A percentile compares a stretch with the other conserved stretches of the same genome.
Evolutionary conservation across 2,888 invertebrate genomes (phyloP).

Genomic region (Aromia moschata): DNA sequence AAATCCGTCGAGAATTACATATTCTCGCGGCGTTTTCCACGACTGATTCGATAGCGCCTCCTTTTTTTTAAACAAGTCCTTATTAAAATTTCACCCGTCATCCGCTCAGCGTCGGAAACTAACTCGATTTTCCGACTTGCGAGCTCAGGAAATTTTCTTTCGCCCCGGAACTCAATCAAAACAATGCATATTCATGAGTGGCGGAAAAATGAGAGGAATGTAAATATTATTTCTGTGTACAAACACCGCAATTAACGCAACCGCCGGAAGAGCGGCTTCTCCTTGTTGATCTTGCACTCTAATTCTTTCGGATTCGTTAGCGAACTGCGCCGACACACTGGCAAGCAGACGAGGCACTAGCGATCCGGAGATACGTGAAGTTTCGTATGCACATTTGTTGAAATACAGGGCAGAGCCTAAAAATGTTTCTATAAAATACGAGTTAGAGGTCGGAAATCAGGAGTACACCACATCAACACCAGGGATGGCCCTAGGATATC

Average conservation of each 20-base stretch:
- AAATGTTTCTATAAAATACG: too few species aligned
- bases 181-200: slow-evolving; percentile 21
- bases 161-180: slow-evolving; percentile 10
- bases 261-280: slow-evolving; percentile 1
- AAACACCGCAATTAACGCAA: slow-evolving; percentile 17
- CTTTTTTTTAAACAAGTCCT: slow-evolving; percentile 3
- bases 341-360: too few species aligned
- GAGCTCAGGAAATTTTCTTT: slow-evolving; percentile 21
- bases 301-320: too few species aligned
- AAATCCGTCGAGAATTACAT: neutral
- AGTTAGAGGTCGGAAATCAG: too few species aligned
- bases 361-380: too few species aligned
- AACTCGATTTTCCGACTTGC: slow-evolving; percentile 9
- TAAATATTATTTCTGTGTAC: slow-evolving; percentile 9
- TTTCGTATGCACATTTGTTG: too few species aligned
- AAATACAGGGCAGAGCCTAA: too few species aligned
- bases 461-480: too few species aligned
- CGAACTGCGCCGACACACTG: too few species aligned
- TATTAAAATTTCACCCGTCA: slow-evolving; percentile 5
- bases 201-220: slow-evolving; percentile 8
- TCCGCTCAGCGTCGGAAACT: neutral
- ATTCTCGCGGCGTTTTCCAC: slow-evolving; percentile 4
- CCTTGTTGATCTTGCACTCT: neutral
- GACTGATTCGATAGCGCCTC: slow-evolving; percentile 2
- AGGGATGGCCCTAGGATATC: too few species aligned